phyloP scores from a whole-genome alignment of 2,113 vertebrate species.

The Butorides virescens region DNA sequence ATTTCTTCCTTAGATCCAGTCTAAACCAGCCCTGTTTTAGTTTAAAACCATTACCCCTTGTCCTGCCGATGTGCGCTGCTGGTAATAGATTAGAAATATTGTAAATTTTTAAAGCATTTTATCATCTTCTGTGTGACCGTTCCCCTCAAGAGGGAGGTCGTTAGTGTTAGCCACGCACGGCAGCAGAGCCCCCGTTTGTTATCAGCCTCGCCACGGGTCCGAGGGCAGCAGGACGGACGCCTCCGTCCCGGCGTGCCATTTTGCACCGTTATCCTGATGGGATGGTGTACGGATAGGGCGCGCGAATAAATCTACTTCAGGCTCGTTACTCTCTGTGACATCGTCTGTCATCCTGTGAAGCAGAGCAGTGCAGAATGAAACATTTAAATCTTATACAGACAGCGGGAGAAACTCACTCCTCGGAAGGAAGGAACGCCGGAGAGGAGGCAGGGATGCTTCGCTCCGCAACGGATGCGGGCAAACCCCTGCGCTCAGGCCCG shows the following conservation, averaged over 20 bases:
- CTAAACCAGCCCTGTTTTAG: too few species aligned
- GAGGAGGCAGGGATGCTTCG: neutral
- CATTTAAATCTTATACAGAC: neutral
- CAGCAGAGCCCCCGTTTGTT: neutral
- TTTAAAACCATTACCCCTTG: too few species aligned
- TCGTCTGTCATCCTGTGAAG: neutral
- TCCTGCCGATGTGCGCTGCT: too few species aligned
- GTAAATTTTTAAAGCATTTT: neutral
- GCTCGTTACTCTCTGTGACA: neutral
- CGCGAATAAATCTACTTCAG: neutral
- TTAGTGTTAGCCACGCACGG: fast-evolving
- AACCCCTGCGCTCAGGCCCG: neutral
- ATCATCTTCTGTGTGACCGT: neutral
- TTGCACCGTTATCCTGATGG: neutral
- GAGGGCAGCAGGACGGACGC: neutral
- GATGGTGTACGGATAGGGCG: neutral
- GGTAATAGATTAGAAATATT: neutral
- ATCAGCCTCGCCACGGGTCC: neutral
- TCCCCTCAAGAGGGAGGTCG: neutral
- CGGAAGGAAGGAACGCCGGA: neutral
- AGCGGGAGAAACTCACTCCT: neutral
- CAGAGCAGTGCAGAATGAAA: neutral
- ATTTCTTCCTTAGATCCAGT: too few species aligned
- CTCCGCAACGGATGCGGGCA: neutral
- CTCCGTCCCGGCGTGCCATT: neutral